Evolutionary conservation across 2,888 invertebrate species (phyloP), one percentile per base, ranked within the genome.

Genomic region (Yponomeuta sedellus): DNA sequence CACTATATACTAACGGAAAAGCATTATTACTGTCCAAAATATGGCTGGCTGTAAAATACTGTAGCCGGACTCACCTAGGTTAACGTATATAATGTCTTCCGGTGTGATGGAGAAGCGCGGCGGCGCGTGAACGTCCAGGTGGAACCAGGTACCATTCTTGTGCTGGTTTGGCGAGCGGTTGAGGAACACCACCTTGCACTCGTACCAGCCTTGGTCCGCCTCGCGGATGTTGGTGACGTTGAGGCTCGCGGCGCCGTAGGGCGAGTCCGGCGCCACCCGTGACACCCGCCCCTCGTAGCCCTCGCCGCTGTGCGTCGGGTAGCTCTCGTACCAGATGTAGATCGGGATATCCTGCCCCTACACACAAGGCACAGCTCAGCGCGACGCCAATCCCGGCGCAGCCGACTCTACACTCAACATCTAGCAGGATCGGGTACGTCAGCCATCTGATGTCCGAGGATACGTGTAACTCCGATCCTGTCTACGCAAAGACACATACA

Each of bases 281-380:
- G 97, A 96, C 81, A 97, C 97, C 70, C 98, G 93, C 75, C 97
- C 97, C 87, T 97, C 97, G 92, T 97, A 98, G 66, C 97, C 97
- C 86, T 97, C 96, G 78, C 97, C 98, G 88, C 97, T 97, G 93
- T 98, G 98, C 73, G 98, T 97, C 76, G 97, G 97, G 92, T 98
- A 98, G 86, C 97, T 97, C 92, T 98, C 97, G 94, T 98, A 98
- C 97, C 98, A 98, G 92, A 98, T 97, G 94, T 98, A 98, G 89
- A 98, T 97, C 77, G 98, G 98, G 91, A 97, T 96, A 92, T 97
- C 97, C 93, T 97, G 95, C 85, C 97, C 97, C 97, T 97, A 93
- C 86, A 85, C 84, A 87, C 81, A 80, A 69, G 12, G 52, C 28
- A 44, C 62, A 61, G 39, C 65, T 52, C 12, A 64, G 40, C 1